Conservation (phyloP, 2,888 invertebrate species). For the Euzetes globulus region DNA sequence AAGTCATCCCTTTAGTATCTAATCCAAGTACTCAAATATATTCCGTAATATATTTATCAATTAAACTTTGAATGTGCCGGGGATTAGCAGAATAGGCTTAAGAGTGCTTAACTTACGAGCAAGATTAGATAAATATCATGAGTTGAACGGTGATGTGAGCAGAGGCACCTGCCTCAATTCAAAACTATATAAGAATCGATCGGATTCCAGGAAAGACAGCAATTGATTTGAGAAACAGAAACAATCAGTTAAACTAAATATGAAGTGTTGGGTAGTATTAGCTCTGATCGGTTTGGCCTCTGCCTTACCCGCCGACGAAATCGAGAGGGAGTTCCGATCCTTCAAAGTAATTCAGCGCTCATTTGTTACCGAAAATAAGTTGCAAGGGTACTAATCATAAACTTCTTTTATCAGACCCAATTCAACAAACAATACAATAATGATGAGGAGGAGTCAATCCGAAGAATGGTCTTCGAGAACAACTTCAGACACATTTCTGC, state of each 20-base stretch:
- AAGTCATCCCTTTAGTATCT: no score
- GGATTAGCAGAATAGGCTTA: no score
- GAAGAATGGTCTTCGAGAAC: constrained; percentile 27
- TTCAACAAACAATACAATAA: background rate
- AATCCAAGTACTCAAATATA: no score
- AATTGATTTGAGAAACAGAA: no score
- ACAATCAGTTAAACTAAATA: background rate
- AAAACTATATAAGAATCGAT: background rate
- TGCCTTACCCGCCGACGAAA: constrained; percentile 26
- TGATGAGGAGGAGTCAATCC: constrained; percentile 15
- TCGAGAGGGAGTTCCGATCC: constrained; percentile 34
- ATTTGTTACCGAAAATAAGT: no score
- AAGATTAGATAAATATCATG: background rate
- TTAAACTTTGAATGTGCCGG: no score
- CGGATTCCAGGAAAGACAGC: background rate
- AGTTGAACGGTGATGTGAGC: background rate
- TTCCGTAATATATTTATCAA: no score
- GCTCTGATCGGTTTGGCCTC: constrained; percentile 30
- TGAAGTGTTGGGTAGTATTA: constrained; percentile 32
- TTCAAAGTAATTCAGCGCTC: constrained; percentile 30
- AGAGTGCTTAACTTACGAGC: no score
- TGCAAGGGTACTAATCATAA: background rate
- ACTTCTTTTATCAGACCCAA: background rate
- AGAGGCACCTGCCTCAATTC: background rate
- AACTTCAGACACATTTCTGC: constrained; percentile 20